Conservation (phyloP, 37 sponge, comb jelly and placozoan genomes). For the Beroe forskalii region DNA sequence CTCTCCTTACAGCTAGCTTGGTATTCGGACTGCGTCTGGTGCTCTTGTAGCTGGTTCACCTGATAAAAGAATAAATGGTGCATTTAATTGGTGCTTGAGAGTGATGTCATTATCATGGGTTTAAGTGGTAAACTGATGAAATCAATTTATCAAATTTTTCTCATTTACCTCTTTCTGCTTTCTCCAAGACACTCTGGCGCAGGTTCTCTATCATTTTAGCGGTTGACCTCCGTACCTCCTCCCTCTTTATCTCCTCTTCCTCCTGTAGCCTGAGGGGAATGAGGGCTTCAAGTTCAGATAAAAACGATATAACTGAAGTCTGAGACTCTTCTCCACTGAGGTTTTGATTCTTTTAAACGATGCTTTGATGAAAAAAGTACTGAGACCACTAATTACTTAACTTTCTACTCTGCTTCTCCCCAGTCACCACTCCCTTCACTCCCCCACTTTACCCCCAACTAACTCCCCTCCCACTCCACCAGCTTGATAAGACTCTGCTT, state of each 20-base stretch:
- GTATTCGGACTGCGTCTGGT: not conserved
- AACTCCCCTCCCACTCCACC: not conserved
- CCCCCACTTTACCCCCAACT: not conserved
- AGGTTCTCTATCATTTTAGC: not conserved
- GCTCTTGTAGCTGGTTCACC: constrained; percentile 9
- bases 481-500: not conserved
- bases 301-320: no score
- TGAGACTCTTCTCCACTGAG: no score
- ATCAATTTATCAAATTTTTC: not conserved
- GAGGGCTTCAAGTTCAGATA: no score
- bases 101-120: not conserved
- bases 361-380: no score
- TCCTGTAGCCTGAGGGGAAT: no score
- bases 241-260: not conserved
- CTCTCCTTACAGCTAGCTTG: not conserved
- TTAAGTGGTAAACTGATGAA: no score
- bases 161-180: not conserved
- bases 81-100: no score
- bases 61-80: no score
- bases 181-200: not conserved
- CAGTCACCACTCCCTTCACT: not conserved
- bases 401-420: constrained; percentile 10
- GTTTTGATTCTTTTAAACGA: no score
- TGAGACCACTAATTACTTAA: no score
- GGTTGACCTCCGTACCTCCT: not conserved